phyloP scores from a whole-genome alignment of 2,113 vertebrate species.

The Amphilophus citrinellus region DNA sequence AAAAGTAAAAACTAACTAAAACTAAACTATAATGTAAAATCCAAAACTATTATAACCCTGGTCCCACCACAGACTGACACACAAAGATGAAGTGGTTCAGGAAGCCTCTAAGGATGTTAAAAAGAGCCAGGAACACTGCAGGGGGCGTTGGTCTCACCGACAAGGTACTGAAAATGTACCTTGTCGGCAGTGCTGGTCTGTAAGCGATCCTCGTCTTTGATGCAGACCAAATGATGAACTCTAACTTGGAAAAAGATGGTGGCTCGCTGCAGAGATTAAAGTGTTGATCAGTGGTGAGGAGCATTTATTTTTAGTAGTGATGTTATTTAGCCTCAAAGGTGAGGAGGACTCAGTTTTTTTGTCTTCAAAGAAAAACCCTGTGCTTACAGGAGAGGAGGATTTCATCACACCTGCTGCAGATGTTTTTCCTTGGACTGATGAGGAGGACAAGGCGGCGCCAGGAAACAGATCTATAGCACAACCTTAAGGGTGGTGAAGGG shows the following conservation, averaged over 20 bases:
- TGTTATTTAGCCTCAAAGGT: too few species aligned
- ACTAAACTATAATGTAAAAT: too few species aligned
- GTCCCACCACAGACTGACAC: too few species aligned
- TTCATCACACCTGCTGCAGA: too few species aligned
- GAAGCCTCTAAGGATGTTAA: background rate
- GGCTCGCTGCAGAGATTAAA: background rate
- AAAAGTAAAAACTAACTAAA: too few species aligned
- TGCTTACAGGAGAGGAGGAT: too few species aligned
- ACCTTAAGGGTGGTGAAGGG: too few species aligned
- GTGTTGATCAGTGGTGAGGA: too few species aligned
- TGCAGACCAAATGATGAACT: background rate
- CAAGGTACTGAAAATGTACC: background rate
- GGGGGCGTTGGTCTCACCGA: background rate
- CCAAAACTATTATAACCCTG: too few species aligned
- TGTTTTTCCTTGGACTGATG: background rate
- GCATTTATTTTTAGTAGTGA: too few species aligned
- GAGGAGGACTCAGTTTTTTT: too few species aligned
- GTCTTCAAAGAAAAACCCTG: too few species aligned
- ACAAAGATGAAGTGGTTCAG: background rate
- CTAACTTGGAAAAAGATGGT: background rate
- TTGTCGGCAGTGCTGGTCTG: background rate
- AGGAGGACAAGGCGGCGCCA: rapidly evolving
- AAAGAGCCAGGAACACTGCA: background rate
- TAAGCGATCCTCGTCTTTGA: background rate
- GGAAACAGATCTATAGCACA: background rate